Conservation (phyloP, 30 jellyfish, hydroid and myxozoan genomes). For the Hydractinia symbiolongicarpus region DNA sequence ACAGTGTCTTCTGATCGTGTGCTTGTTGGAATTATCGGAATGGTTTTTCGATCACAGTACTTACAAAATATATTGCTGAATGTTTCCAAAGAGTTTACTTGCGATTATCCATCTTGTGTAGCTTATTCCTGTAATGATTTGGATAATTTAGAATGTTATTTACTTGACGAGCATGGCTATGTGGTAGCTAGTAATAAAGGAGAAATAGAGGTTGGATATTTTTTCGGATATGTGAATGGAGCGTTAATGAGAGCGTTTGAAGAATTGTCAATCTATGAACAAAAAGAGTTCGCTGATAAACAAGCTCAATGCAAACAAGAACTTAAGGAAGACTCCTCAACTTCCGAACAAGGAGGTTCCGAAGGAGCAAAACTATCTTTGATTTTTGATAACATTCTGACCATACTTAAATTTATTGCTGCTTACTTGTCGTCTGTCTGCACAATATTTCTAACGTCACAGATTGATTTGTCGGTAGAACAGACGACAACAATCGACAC, state of each 20-base stretch:
- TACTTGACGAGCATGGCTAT: constrained; percentile 73
- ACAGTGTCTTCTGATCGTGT: neutral
- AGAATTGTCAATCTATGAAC: neutral
- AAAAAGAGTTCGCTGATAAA: constrained; percentile 24
- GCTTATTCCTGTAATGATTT: neutral
- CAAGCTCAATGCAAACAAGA: constrained; percentile 52
- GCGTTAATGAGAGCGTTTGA: constrained; percentile 29
- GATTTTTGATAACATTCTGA: neutral
- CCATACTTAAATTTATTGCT: neutral
- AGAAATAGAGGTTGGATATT: constrained; percentile 50
- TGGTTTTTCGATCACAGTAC: neutral
- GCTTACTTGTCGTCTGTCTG: neutral
- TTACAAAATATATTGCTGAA: neutral
- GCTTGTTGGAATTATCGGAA: constrained; percentile 1
- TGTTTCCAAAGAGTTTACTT: neutral
- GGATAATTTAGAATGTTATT: constrained; percentile 39
- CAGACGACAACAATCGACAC: neutral
- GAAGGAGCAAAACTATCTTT: neutral
- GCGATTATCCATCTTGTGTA: neutral
- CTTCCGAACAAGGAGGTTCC: neutral
- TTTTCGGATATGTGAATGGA: constrained; percentile 55
- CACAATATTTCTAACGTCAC: neutral
- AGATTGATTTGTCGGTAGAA: neutral
- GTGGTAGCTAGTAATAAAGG: constrained; percentile 57
- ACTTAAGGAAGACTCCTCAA: constrained; percentile 21